These are phyloP conservation scores for Dipodomys spectabilis DNA, from an alignment of 2,113 vertebrate species.

Conservation along the genomic window DNA sequence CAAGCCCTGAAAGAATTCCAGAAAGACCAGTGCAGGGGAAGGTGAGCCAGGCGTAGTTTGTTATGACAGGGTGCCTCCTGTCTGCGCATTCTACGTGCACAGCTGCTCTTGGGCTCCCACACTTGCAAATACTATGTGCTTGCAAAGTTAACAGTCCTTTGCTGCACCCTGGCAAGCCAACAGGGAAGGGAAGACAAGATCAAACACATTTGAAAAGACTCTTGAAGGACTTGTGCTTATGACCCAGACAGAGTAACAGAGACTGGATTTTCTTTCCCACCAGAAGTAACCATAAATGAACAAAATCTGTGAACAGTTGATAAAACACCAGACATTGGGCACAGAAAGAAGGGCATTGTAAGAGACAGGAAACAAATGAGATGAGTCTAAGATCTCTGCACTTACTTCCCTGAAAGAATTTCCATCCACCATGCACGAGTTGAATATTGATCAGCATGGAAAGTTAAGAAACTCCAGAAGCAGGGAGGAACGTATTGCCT, in stretches of 20 bases:
- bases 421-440: not conserved
- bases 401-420: not conserved
- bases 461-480: not conserved
- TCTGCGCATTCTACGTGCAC: not conserved
- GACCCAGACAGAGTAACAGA: not conserved
- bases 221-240: not conserved
- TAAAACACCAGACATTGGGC: not conserved
- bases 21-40: conserved; percentile 20
- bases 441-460: not conserved
- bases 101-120: not conserved
- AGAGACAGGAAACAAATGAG: not conserved
- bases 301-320: not conserved
- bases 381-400: not conserved
- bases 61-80: not conserved
- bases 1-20: conserved; percentile 55
- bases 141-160: conserved; percentile 10
- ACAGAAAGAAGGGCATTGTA: not conserved
- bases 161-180: not conserved
- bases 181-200: conserved; percentile 7
- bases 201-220: conserved; percentile 28
- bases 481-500: not conserved
- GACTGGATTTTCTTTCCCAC: not conserved
- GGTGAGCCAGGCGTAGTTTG: not conserved
- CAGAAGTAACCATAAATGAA: conserved; percentile 26
- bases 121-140: not conserved